A percentile compares a stretch with the other conserved stretches of the same genome.
These are phyloP conservation scores for Chinchilla lanigera DNA, from an alignment of 2,113 vertebrate species.

Conservation along the genomic window DNA sequence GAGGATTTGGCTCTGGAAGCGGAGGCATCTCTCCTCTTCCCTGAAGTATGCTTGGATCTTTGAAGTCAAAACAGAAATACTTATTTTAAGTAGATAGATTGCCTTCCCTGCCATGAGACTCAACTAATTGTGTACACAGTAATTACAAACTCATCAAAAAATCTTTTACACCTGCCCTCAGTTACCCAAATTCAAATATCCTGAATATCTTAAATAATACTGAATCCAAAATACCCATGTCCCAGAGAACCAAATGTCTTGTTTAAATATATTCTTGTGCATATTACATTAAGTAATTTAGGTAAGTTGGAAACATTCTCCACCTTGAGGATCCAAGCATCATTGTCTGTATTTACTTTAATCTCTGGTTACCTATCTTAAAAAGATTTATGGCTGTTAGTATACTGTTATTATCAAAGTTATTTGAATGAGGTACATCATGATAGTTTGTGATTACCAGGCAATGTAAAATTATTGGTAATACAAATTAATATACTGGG, in stretches of 20 bases:
- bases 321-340: neutral
- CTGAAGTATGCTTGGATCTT: no score
- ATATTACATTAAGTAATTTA: neutral
- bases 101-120: neutral
- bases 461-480: neutral
- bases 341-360: fast-evolving
- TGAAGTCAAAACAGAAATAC: neutral
- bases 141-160: neutral
- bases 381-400: neutral
- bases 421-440: neutral
- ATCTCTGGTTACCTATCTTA: neutral
- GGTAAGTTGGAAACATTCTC: neutral
- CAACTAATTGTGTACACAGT: neutral
- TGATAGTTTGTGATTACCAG: neutral
- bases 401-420: neutral
- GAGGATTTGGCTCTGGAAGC: neutral
- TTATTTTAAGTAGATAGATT: no score
- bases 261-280: no score
- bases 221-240: neutral
- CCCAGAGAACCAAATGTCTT: fast-evolving
- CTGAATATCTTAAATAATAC: no score
- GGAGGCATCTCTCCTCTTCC: fast-evolving
- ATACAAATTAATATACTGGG: no score
- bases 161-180: neutral
- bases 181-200: neutral